Conservation (phyloP, 2,113 vertebrate genomes). For the Vireo altiloquus region DNA sequence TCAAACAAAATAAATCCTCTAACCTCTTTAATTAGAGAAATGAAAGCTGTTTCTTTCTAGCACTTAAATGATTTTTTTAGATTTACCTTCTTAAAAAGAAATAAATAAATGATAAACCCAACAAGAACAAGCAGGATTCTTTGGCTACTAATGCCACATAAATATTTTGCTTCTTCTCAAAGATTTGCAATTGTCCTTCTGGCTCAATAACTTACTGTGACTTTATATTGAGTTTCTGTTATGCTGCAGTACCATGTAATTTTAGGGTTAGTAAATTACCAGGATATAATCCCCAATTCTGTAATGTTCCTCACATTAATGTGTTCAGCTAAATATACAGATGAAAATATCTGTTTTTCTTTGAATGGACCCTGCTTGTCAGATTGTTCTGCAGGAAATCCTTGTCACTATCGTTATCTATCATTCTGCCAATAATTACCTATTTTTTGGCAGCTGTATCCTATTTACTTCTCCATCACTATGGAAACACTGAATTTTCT, state of each 20-base stretch:
- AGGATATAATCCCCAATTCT: neutral
- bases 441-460: conserved; percentile 11
- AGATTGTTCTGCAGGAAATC: conserved; percentile 22
- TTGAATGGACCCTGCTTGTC: neutral
- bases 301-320: neutral
- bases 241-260: neutral
- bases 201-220: neutral
- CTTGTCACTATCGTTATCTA: conserved; percentile 22
- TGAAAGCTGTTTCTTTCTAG: neutral
- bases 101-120: neutral
- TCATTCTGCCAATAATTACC: conserved; percentile 45
- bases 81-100: neutral
- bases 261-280: neutral
- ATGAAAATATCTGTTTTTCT: neutral
- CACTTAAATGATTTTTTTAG: neutral
- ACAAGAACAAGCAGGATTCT: neutral
- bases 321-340: neutral
- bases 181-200: neutral
- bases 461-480: conserved; percentile 53
- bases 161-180: neutral
- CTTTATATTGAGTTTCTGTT: neutral
- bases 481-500: conserved; percentile 48
- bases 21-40: neutral
- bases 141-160: neutral
- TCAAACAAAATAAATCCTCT: neutral